Base-by-base conservation (phyloP, 2,797 vertebrate species). In the Sebastiscus albofasciatus region DNA sequence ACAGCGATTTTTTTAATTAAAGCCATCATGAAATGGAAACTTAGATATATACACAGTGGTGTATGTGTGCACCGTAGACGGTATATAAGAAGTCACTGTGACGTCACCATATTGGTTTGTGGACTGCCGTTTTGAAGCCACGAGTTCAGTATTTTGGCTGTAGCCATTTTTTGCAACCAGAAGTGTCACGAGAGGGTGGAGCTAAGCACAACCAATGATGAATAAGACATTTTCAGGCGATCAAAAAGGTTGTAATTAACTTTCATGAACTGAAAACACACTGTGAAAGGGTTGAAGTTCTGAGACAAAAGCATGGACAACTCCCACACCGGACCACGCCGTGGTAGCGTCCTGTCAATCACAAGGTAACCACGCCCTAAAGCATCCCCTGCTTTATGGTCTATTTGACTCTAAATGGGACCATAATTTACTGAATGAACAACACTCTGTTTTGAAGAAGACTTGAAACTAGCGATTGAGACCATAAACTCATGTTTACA, bases 351-450 rank as follows among this genome's bases (percentile, higher is more conserved):
- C 39, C 6, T 42, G 39, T 42, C 39, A 42, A 42, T 42, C 14
- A 6, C 39, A 42, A 42, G 42, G 42, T 46, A 46, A 0, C 1
- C 16, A 46, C 7, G 6, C 6, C 39, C 0, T 42, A 42, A 42
- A 42, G 39, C 0, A 42, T 42, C 3, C 14, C 16, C 42, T 49
- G 42, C 42, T 49, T 20, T 49, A 49, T 49, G 42, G 18, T 49
- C 42, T 49, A 20, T 49, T 49, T 20, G 42, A 49, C 0, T 49
- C 2, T 49, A 49, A 49, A 49, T 49, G 46, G 46, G 46, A 49
- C 46, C 18, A 49, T 49, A 20, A 18, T 49, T 49, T 49, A 49
- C 46, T 18, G 20, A 49, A 49, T 49, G 46, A 49, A 49, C 46
- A 49, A 1, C 46, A 8, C 1, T 1, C 18, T 49, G 16, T 49